Conservation (phyloP, 2,113 vertebrate species). For the Cyrtonyx montezumae region DNA sequence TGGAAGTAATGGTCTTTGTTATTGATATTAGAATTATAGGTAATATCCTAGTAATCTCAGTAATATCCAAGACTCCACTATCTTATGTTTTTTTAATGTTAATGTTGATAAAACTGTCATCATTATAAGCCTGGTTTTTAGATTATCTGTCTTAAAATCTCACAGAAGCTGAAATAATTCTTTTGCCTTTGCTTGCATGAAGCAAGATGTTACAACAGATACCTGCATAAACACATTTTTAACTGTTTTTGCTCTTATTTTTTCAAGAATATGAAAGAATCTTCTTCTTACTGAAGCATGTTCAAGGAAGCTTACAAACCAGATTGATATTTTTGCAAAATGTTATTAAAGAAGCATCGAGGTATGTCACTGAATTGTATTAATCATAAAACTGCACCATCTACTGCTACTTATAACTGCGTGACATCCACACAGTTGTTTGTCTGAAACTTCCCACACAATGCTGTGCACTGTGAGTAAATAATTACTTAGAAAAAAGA, state of each 20-base stretch:
- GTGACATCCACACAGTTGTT: not conserved
- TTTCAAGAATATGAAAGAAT: conserved; percentile 92
- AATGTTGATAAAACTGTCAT: not conserved
- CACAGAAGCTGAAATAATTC: not conserved
- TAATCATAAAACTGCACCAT: not conserved
- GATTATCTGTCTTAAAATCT: not conserved
- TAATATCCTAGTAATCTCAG: not conserved
- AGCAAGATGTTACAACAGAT: not conserved
- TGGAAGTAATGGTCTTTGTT: not conserved
- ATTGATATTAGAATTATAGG: not conserved
- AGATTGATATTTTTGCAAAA: conserved; percentile 93
- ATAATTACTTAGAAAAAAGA: not conserved
- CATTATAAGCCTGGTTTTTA: not conserved
- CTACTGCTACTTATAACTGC: not conserved
- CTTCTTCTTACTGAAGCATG: conserved; percentile 94
- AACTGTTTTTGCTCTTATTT: conserved; percentile 31
- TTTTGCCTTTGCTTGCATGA: not conserved
- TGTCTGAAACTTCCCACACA: not conserved
- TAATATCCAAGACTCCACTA: not conserved
- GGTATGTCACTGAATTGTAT: conserved; percentile 74
- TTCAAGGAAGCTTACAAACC: conserved; percentile 93
- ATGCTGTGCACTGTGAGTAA: not conserved
- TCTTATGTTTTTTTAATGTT: not conserved
- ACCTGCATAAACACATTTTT: not conserved
- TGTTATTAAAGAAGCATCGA: conserved; percentile 95